Conservation (phyloP, 2,888 invertebrate species). For the Apocheima hispidaria region DNA sequence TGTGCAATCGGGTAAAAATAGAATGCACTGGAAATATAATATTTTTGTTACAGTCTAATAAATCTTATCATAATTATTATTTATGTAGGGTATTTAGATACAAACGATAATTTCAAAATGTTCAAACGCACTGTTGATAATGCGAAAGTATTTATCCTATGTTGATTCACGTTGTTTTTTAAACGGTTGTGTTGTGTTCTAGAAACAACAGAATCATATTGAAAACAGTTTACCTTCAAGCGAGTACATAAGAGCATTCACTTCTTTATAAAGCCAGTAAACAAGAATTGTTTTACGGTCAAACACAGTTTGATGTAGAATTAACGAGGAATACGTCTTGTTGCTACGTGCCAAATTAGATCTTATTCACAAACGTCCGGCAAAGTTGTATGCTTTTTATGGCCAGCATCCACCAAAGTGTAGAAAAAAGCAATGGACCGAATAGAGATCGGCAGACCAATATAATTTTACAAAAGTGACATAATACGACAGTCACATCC, state of each 20-base stretch:
- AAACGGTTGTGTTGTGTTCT: conserved; percentile 27
- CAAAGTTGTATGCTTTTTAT: not conserved
- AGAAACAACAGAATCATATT: conserved; percentile 22
- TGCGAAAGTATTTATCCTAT: conserved; percentile 14
- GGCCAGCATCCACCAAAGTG: not conserved
- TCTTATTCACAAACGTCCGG: not conserved
- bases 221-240: conserved; percentile 28
- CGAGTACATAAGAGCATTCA: conserved; percentile 26
- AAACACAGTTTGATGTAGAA: not conserved
- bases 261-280: conserved; percentile 28
- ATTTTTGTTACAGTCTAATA: not conserved
- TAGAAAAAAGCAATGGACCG: not conserved
- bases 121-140: conserved; percentile 1
- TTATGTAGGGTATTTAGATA: conserved; percentile 21
- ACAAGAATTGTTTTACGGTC: conserved; percentile 22
- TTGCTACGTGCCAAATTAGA: not conserved
- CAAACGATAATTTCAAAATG: conserved; percentile 18
- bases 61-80: conserved; percentile 18
- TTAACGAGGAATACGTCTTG: not conserved
- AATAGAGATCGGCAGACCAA: not conserved
- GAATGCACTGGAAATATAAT: no score
- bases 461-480: not conserved
- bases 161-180: conserved; percentile 26
- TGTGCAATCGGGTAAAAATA: no score
- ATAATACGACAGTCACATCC: not conserved